phyloP scores from a whole-genome alignment of 2,888 invertebrate genomes.

The Magallana nippona region DNA sequence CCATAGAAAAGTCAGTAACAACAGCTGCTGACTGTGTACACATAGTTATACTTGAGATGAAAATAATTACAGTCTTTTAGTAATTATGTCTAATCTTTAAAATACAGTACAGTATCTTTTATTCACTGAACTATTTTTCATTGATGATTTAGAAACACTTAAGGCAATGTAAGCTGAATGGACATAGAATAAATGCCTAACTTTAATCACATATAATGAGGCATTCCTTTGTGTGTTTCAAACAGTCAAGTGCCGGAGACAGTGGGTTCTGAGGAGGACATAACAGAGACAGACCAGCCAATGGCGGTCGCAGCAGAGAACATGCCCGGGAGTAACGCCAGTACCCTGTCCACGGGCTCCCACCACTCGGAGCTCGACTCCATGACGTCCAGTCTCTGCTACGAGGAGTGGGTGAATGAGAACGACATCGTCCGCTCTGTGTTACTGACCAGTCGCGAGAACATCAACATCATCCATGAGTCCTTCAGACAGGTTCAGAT shows the following conservation, averaged over 20 bases:
- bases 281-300: constrained; percentile 57
- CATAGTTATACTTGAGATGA: not conserved
- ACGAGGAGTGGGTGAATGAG: constrained; percentile 73
- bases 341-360: constrained; percentile 72
- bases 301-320: constrained; percentile 52
- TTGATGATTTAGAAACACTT: too few relatives aligned
- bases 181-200: not conserved
- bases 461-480: constrained; percentile 96
- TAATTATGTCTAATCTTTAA: too few relatives aligned
- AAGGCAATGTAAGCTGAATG: not conserved
- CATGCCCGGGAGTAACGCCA: constrained; percentile 71
- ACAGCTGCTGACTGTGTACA: not conserved
- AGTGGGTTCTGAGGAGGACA: constrained; percentile 58
- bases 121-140: too few relatives aligned
- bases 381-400: constrained; percentile 66
- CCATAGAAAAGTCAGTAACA: constrained; percentile 55
- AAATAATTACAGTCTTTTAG: too few relatives aligned
- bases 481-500: constrained; percentile 88
- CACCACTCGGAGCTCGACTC: constrained; percentile 73
- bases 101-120: too few relatives aligned
- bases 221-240: not conserved
- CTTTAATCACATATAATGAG: not conserved
- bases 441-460: constrained; percentile 91
- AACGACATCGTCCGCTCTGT: constrained; percentile 89
- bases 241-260: constrained; percentile 45